Percentiles rank a stretch among this genome's conserved stretches.
These are phyloP conservation scores for Anticlea derivata DNA, from an alignment of 2,888 invertebrate species.

Conservation along the genomic window DNA sequence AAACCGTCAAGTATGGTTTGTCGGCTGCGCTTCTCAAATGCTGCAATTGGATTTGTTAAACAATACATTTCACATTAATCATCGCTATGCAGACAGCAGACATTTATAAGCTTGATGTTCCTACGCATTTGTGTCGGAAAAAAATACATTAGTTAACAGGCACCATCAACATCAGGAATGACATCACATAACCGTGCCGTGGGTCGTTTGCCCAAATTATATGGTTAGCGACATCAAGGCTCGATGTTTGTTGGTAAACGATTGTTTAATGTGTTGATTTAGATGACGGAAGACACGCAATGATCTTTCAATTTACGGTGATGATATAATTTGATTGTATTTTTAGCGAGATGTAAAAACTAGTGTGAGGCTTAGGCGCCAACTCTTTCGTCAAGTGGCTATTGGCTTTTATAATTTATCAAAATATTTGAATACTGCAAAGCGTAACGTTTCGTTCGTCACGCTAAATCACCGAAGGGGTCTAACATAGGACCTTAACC, in stretches of 20 bases:
- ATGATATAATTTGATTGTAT: conserved; percentile 10
- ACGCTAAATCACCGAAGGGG: too few species aligned
- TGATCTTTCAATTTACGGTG: conserved; percentile 9
- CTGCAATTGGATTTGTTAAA: too few species aligned
- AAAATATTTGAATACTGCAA: too few species aligned
- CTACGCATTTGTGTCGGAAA: not conserved
- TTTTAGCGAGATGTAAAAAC: not conserved
- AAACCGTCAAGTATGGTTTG: too few species aligned
- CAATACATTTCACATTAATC: too few species aligned
- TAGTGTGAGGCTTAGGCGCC: not conserved
- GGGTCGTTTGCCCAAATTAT: conserved; percentile 19
- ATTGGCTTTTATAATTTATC: too few species aligned
- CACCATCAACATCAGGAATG: conserved; percentile 11
- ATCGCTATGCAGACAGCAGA: too few species aligned
- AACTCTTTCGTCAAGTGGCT: too few species aligned
- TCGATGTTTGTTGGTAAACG: conserved; percentile 9
- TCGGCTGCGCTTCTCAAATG: too few species aligned
- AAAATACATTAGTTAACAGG: conserved; percentile 6
- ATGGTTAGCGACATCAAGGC: conserved; percentile 11
- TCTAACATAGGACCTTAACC: too few species aligned
- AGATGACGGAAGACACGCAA: conserved; percentile 11
- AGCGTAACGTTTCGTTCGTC: too few species aligned
- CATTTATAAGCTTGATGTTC: not conserved
- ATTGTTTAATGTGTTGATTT: conserved; percentile 20
- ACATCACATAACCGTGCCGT: conserved; percentile 11